A percentile compares a stretch with the other conserved stretches of the same genome.
Conservation (phyloP, 2,113 vertebrate genomes). For the Mastomys natalensis region DNA sequence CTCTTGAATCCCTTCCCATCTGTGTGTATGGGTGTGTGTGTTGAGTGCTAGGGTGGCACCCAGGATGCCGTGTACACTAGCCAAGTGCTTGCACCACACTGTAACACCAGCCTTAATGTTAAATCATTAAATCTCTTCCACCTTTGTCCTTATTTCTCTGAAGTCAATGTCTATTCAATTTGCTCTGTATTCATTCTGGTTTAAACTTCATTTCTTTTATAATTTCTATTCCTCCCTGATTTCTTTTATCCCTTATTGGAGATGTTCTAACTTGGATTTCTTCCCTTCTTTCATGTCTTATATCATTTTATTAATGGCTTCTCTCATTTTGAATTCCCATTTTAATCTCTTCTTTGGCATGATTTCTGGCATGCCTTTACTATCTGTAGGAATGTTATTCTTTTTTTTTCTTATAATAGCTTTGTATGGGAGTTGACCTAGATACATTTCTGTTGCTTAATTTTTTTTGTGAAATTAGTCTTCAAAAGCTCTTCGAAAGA, state of each 20-base stretch:
- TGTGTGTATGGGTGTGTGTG: not conserved
- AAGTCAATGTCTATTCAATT: not conserved
- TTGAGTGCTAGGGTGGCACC: not conserved
- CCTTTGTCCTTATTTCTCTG: not conserved
- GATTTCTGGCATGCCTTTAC: constrained; percentile 51
- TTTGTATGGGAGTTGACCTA: constrained; percentile 77
- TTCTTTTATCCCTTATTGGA: not conserved
- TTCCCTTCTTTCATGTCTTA: constrained; percentile 51
- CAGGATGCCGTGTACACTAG: not conserved
- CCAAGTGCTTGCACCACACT: too few species aligned
- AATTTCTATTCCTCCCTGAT: not conserved
- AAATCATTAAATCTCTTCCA: not conserved
- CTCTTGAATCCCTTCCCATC: not conserved
- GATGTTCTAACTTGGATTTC: constrained; percentile 11
- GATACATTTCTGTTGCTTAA: constrained; percentile 75
- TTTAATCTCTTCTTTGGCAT: constrained; percentile 48
- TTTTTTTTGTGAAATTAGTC: constrained; percentile 69
- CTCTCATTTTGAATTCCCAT: constrained; percentile 40
- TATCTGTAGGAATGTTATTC: constrained; percentile 61
- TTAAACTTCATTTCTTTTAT: constrained; percentile 2
- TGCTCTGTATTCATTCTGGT: not conserved
- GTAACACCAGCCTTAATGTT: not conserved
- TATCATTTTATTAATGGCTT: constrained; percentile 61
- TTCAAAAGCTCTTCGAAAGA: constrained; percentile 54
- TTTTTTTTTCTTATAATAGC: constrained; percentile 75